These are phyloP conservation scores for Hyppa rectilinea DNA, from an alignment of 2,888 invertebrate species.

Conservation along the genomic window DNA sequence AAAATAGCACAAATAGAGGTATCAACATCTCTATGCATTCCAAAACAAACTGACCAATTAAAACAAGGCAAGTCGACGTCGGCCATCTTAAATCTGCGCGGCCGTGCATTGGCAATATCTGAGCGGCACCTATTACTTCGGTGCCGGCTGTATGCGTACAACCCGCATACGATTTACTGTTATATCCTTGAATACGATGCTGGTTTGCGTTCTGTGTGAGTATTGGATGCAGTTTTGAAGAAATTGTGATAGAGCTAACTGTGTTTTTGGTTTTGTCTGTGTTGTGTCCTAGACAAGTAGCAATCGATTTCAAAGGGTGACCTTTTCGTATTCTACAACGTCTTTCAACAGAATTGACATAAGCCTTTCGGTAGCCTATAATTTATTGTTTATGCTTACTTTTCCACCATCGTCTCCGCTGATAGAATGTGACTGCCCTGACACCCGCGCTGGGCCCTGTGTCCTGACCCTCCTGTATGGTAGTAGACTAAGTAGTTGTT, in stretches of 20 bases:
- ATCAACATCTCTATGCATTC: constrained; percentile 73
- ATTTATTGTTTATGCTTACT: too few species aligned
- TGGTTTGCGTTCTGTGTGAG: constrained; percentile 56
- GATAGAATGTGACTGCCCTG: background rate
- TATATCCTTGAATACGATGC: constrained; percentile 56
- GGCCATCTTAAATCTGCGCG: constrained; percentile 89
- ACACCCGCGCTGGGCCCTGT: too few species aligned
- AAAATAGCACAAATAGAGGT: constrained; percentile 32
- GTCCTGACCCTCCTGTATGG: background rate
- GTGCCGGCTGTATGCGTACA: constrained; percentile 69
- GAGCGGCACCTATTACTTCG: constrained; percentile 82
- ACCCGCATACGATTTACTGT: constrained; percentile 74
- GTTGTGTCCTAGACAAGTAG: too few species aligned
- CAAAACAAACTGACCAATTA: constrained; percentile 82
- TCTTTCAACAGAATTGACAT: background rate
- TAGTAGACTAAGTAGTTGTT: background rate
- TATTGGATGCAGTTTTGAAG: constrained; percentile 48
- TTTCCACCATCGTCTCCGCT: background rate
- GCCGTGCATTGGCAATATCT: constrained; percentile 89
- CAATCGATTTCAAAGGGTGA: too few species aligned
- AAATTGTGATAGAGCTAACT: constrained; percentile 34
- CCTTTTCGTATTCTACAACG: too few species aligned
- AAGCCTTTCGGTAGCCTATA: too few species aligned
- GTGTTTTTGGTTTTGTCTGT: too few species aligned
- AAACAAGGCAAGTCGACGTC: constrained; percentile 89